phyloP scores from a whole-genome alignment of 2,797 vertebrate genomes.

The Melanotaenia boesemani region DNA sequence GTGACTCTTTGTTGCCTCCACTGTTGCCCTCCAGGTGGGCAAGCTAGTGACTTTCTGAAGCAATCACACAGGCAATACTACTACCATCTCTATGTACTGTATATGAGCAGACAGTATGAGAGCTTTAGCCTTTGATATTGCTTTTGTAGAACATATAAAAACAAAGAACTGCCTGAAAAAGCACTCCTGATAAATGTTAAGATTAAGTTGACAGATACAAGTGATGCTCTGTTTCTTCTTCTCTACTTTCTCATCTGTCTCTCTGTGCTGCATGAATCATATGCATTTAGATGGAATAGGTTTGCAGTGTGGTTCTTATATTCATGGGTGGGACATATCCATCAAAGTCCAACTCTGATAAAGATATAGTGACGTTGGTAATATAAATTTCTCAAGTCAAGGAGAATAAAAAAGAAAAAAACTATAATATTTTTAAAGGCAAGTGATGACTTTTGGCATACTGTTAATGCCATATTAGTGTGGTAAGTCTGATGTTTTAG shows the following conservation, averaged over 20 bases:
- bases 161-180: conserved; percentile 38
- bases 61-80: conserved; percentile 25
- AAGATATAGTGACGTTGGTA: background rate
- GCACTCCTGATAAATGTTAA: conserved; percentile 20
- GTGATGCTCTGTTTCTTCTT: conserved; percentile 31
- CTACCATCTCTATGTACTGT: conserved; percentile 17
- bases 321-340: conserved; percentile 1
- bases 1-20: conserved; percentile 36
- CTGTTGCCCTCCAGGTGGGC: conserved; percentile 53
- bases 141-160: conserved; percentile 34
- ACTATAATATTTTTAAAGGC: background rate
- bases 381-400: background rate
- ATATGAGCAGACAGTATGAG: conserved; percentile 25
- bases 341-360: conserved; percentile 4
- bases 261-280: conserved; percentile 16
- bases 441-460: background rate
- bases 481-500: background rate
- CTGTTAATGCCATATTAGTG: too few species aligned
- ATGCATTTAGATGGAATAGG: conserved; percentile 27
- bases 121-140: conserved; percentile 38
- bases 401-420: background rate
- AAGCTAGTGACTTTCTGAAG: conserved; percentile 49
- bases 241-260: conserved; percentile 26
- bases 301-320: conserved; percentile 2
- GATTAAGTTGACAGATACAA: conserved; percentile 44